Percentiles rank a stretch among this genome's conserved stretches.
These are phyloP conservation scores for Lasiurus borealis DNA, from an alignment of 2,113 vertebrate species.

Conservation along the genomic window DNA sequence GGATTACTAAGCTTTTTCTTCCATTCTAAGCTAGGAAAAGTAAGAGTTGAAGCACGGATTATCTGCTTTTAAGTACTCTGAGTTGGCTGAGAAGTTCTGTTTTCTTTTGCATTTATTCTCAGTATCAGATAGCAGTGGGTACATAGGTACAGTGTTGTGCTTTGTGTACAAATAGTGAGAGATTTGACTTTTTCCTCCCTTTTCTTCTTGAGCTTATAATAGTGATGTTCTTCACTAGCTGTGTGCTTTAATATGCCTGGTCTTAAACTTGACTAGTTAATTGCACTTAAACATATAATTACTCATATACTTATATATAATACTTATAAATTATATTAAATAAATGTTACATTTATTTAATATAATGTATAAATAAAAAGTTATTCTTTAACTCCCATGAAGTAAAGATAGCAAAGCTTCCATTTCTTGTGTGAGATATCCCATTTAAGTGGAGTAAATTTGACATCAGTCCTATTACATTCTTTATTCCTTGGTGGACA, in stretches of 20 bases:
- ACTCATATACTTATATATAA: conserved; percentile 54
- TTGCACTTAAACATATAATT: conserved; percentile 59
- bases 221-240: conserved; percentile 40
- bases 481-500: background rate
- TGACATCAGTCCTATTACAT: background rate
- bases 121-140: background rate
- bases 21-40: conserved; percentile 2
- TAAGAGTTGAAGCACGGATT: background rate
- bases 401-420: conserved; percentile 48
- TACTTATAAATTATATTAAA: background rate
- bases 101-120: background rate
- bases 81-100: background rate
- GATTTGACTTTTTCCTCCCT: background rate
- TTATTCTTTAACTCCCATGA: conserved; percentile 33
- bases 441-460: conserved; percentile 32
- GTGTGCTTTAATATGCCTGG: conserved; percentile 30
- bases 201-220: conserved; percentile 22
- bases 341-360: conserved; percentile 42
- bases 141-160: background rate
- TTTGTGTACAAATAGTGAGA: background rate
- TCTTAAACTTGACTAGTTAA: conserved; percentile 54
- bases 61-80: background rate
- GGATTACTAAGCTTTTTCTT: conserved; percentile 22
- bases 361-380: conserved; percentile 52
- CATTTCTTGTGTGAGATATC: conserved; percentile 38